phyloP scores from a whole-genome alignment of 2,888 invertebrate genomes.

The Nymphalis polychloros region DNA sequence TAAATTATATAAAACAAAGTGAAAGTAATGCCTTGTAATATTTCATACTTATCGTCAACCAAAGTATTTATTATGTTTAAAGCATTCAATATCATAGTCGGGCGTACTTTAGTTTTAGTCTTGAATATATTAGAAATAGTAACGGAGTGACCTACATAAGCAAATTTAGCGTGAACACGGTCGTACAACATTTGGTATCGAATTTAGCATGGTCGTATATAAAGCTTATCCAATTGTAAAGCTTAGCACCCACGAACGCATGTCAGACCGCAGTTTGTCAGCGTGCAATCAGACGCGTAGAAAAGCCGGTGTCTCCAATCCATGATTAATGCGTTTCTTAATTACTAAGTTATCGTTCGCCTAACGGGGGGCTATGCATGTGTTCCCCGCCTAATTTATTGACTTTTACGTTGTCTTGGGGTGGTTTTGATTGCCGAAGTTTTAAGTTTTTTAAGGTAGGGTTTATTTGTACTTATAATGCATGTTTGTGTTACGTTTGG shows the following conservation, averaged over 20 bases:
- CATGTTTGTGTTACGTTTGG: not conserved
- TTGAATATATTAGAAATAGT: constrained; percentile 30
- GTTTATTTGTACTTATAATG: constrained; percentile 5
- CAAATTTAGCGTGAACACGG: constrained; percentile 35
- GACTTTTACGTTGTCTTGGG: constrained; percentile 62
- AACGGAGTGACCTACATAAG: constrained; percentile 34
- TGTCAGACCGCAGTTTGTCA: constrained; percentile 75
- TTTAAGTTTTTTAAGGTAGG: constrained; percentile 36
- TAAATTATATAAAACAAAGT: constrained; percentile 1
- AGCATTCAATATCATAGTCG: constrained; percentile 19
- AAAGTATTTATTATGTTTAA: constrained; percentile 27
- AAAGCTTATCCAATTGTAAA: constrained; percentile 42
- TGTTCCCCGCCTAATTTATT: constrained; percentile 76
- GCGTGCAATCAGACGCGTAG: constrained; percentile 64
- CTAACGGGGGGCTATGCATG: constrained; percentile 64
- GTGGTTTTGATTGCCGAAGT: constrained; percentile 46
- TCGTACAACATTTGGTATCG: constrained; percentile 33
- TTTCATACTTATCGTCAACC: constrained; percentile 20
- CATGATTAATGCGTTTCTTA: constrained; percentile 80
- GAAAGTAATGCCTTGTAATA: constrained; percentile 11
- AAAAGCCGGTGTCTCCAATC: constrained; percentile 64
- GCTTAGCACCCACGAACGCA: constrained; percentile 61
- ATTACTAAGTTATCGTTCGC: constrained; percentile 75
- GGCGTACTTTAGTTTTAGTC: constrained; percentile 33
- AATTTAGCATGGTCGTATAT: constrained; percentile 35